Conservation (phyloP, 2,113 vertebrate species). For the Vulpes lagopus region DNA sequence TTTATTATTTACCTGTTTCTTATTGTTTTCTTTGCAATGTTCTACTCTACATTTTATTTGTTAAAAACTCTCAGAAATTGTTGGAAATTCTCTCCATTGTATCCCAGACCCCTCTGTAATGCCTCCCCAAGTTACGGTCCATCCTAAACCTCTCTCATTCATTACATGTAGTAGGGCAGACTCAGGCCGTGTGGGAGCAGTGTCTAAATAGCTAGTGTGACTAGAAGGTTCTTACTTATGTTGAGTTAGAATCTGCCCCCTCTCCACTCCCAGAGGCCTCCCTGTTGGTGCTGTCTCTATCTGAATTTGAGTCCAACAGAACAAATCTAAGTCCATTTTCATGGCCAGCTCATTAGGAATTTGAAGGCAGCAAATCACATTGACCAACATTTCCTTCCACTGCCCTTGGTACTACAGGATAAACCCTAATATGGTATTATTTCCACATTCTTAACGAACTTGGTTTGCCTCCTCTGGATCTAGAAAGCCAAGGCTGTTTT, state of each 20-base stretch:
- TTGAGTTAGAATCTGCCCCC: background rate
- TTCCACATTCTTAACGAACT: background rate
- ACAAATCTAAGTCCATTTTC: background rate
- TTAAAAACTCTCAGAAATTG: background rate
- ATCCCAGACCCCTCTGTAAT: background rate
- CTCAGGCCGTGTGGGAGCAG: accelerated
- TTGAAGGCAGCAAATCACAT: background rate
- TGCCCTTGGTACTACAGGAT: background rate
- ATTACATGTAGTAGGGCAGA: too few relatives aligned
- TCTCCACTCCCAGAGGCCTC: background rate
- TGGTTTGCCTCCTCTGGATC: background rate
- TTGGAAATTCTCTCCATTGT: background rate
- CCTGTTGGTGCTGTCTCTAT: background rate
- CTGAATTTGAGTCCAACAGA: background rate
- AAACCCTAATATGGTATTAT: background rate
- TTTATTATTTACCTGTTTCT: background rate
- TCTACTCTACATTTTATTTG: background rate
- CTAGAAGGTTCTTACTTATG: background rate
- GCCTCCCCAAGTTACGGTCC: background rate
- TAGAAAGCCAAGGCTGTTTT: background rate
- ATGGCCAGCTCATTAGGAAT: background rate
- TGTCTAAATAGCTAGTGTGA: background rate
- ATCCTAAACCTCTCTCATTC: background rate
- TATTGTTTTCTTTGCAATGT: background rate
- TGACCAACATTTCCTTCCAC: background rate